Conservation (phyloP, 2,888 invertebrate genomes). For the Chalcosyrphus nemorum region DNA sequence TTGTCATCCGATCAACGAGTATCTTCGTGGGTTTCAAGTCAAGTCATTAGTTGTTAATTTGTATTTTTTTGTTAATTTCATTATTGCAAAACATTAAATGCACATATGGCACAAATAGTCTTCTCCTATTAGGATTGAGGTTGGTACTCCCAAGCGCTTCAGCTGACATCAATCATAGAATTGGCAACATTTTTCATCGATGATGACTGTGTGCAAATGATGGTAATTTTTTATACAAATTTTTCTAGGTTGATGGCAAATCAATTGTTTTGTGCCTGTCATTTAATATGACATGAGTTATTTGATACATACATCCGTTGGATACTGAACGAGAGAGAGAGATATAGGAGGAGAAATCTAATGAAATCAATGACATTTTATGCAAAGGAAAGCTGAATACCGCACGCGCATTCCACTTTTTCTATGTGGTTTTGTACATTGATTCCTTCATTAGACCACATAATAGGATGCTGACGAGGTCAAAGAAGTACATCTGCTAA, state of each 20-base stretch:
- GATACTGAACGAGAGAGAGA: too few species aligned
- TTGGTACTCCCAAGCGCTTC: conserved; percentile 29
- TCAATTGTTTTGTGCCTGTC: conserved; percentile 41
- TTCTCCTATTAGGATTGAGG: conserved; percentile 5
- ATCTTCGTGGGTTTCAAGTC: conserved; percentile 48
- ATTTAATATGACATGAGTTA: conserved; percentile 30
- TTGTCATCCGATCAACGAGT: conserved; percentile 19
- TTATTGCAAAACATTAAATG: conserved; percentile 42
- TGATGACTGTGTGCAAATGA: not conserved
- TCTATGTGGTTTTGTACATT: conserved; percentile 18
- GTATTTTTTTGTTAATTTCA: conserved; percentile 27
- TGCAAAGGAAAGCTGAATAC: conserved; percentile 52
- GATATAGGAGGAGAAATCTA: conserved; percentile 53
- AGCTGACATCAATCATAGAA: conserved; percentile 61
- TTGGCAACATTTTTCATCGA: conserved; percentile 19
- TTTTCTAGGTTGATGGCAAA: conserved; percentile 62
- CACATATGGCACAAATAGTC: conserved; percentile 24
- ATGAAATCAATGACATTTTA: conserved; percentile 47
- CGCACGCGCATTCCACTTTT: conserved; percentile 49
- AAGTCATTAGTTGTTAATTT: conserved; percentile 57
- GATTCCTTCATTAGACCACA: conserved; percentile 12
- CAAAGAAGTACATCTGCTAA: not conserved
- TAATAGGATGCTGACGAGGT: conserved; percentile 1
- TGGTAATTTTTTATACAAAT: conserved; percentile 38
- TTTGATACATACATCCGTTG: conserved; percentile 46